Evolutionary conservation across 2,888 invertebrate species (phyloP).

Genomic region (Lagria hirta): DNA sequence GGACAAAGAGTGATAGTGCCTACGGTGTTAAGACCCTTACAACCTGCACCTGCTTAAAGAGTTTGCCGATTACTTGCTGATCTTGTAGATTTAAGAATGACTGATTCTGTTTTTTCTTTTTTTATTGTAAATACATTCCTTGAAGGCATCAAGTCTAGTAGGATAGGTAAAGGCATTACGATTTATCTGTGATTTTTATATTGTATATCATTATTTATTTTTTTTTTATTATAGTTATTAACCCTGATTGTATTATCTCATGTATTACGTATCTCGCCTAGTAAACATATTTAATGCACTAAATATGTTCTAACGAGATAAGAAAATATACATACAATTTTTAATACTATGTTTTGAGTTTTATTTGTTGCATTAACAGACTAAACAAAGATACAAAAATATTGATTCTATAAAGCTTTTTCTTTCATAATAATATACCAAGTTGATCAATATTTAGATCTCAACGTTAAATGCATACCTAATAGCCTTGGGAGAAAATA

Average conservation of each 20-base stretch:
- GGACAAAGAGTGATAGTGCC: slow-evolving; percentile 42
- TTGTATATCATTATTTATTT: slow-evolving; percentile 26
- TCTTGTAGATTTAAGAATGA: slow-evolving; percentile 5
- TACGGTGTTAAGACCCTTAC: slow-evolving; percentile 45
- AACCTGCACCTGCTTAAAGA: slow-evolving; percentile 41
- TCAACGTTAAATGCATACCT: too few relatives aligned
- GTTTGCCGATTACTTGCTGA: background rate
- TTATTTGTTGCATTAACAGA: too few relatives aligned
- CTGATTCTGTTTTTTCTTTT: slow-evolving; percentile 22
- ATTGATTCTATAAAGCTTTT: too few relatives aligned
- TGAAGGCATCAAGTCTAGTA: slow-evolving; percentile 8
- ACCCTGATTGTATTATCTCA: slow-evolving; percentile 22
- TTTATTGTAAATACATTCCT: slow-evolving; percentile 21
- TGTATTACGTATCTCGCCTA: slow-evolving; percentile 24
- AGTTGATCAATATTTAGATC: too few relatives aligned
- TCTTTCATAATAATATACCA: too few relatives aligned
- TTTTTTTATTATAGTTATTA: slow-evolving; percentile 8
- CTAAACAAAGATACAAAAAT: too few relatives aligned
- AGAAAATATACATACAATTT: too few relatives aligned
- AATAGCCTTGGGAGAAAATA: too few relatives aligned
- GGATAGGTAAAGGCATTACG: slow-evolving; percentile 14
- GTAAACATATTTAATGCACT: too few relatives aligned
- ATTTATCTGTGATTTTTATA: slow-evolving; percentile 30
- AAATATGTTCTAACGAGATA: too few relatives aligned
- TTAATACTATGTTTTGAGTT: too few relatives aligned